phyloP scores from a whole-genome alignment of 2,888 invertebrate genomes.

The Eurytoma adleriae region DNA sequence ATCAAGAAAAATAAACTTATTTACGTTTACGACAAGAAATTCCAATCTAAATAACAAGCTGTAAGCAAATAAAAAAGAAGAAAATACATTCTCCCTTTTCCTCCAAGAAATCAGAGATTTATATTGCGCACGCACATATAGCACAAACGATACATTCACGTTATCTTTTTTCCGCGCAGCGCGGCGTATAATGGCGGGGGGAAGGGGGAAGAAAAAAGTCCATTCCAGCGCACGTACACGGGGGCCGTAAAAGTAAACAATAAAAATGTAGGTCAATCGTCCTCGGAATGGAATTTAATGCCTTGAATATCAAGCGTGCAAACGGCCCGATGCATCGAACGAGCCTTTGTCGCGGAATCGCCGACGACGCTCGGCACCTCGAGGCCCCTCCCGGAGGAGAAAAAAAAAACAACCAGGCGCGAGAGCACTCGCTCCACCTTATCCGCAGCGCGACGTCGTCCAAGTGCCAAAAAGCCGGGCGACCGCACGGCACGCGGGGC shows the following conservation, averaged over 20 bases:
- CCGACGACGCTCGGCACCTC: too few relatives aligned
- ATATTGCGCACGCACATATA: too few relatives aligned
- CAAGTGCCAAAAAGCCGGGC: conserved; percentile 25
- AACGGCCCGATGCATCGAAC: conserved; percentile 19
- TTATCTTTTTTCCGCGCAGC: not conserved
- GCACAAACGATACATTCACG: too few relatives aligned
- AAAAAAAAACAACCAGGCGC: conserved; percentile 3
- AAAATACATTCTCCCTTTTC: too few relatives aligned
- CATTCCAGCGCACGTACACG: not conserved
- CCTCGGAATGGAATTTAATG: conserved; percentile 24
- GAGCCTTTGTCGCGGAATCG: not conserved
- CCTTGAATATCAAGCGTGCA: conserved; percentile 33
- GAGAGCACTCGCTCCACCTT: not conserved
- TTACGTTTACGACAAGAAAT: too few relatives aligned
- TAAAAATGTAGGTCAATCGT: conserved; percentile 32
- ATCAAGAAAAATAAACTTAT: too few relatives aligned
- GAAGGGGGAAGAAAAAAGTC: not conserved
- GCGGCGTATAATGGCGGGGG: not conserved
- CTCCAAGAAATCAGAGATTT: too few relatives aligned
- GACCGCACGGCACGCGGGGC: not conserved
- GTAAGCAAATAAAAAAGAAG: too few relatives aligned
- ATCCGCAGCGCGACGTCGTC: not conserved
- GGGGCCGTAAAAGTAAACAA: not conserved
- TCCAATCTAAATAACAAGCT: too few relatives aligned
- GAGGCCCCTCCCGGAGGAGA: not conserved